Conservation (phyloP, 2,113 vertebrate genomes). For the Microtus montanus region DNA sequence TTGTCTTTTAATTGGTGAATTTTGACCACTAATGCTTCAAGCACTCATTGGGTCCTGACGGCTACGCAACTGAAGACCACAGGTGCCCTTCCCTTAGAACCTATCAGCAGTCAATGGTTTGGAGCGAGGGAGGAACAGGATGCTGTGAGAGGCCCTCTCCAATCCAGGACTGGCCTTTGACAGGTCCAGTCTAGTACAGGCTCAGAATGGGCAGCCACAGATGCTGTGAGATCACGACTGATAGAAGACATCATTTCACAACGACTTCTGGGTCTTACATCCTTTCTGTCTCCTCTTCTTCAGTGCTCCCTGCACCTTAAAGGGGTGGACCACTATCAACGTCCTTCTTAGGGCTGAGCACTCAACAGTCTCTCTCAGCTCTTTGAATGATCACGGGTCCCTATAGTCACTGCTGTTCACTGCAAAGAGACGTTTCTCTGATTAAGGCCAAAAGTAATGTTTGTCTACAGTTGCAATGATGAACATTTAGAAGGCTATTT, state of each 20-base stretch:
- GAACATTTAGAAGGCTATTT: neutral
- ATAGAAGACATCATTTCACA: neutral
- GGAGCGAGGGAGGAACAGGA: neutral
- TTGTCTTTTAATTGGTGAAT: neutral
- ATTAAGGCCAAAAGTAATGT: neutral
- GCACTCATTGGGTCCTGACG: neutral
- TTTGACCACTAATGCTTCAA: neutral
- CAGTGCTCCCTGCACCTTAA: neutral
- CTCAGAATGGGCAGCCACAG: neutral
- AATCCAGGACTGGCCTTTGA: neutral
- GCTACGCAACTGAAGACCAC: neutral
- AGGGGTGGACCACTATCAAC: neutral
- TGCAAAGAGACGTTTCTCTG: neutral
- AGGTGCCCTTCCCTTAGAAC: neutral
- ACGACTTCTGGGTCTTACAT: neutral
- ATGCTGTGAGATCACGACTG: neutral
- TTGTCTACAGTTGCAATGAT: neutral
- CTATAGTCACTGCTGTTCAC: neutral
- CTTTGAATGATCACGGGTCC: neutral
- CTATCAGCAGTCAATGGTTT: neutral
- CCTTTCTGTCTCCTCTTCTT: neutral
- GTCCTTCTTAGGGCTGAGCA: neutral
- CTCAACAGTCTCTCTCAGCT: neutral
- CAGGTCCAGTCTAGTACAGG: neutral
- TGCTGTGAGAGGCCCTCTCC: neutral